Evolutionary conservation across 2,888 invertebrate genomes (phyloP).

Genomic region (Diarsia rubi): DNA sequence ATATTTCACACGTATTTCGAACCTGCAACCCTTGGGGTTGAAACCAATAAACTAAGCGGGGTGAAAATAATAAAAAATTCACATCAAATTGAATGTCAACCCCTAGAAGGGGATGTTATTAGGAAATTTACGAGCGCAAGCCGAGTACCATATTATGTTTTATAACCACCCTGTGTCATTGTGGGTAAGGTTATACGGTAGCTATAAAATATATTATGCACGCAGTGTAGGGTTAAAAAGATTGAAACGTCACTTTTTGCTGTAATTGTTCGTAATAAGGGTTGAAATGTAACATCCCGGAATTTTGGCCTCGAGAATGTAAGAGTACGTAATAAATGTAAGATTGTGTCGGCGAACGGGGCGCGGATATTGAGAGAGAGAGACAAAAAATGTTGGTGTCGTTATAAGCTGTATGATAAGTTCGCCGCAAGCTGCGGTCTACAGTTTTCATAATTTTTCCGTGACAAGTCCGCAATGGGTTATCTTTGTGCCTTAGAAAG

Average conservation of each 20-base stretch:
- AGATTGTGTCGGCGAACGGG: neutral
- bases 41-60: conserved; percentile 67
- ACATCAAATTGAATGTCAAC: conserved; percentile 71
- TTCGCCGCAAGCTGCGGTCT: neutral
- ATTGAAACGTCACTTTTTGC: conserved; percentile 65
- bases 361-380: neutral
- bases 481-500: no score
- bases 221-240: conserved; percentile 62
- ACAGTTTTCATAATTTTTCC: neutral
- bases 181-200: conserved; percentile 60
- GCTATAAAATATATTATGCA: conserved; percentile 70
- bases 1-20: conserved; percentile 57
- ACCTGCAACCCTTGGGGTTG: conserved; percentile 55
- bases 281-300: conserved; percentile 46
- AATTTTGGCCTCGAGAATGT: conserved; percentile 35
- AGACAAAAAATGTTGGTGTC: conserved; percentile 2
- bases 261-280: conserved; percentile 60
- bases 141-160: conserved; percentile 71
- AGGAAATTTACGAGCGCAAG: conserved; percentile 69
- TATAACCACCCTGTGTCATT: conserved; percentile 68
- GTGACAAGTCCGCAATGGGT: neutral
- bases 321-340: conserved; percentile 34
- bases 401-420: neutral
- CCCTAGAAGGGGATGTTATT: conserved; percentile 69
- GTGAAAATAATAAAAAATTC: conserved; percentile 67